Evolutionary conservation across 2,113 vertebrate genomes (phyloP).

Genomic region (Gavialis gangeticus): DNA sequence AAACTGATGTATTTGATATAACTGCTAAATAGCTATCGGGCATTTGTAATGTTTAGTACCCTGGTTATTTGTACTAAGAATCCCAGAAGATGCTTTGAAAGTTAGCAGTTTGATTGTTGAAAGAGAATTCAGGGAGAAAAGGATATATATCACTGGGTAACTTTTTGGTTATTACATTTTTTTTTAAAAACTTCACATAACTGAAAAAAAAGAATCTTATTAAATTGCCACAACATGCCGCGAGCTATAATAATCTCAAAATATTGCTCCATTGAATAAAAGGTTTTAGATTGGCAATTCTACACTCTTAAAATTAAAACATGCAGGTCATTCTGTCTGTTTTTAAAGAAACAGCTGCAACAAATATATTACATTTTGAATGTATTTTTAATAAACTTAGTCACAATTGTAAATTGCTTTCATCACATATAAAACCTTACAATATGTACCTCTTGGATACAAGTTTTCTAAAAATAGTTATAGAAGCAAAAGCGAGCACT

Average conservation of each 20-base stretch:
- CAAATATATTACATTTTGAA: not conserved
- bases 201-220: not conserved
- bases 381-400: not conserved
- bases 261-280: not conserved
- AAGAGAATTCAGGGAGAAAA: not conserved
- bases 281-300: not conserved
- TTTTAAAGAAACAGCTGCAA: not conserved
- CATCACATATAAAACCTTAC: not conserved
- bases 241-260: not conserved
- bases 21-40: not conserved
- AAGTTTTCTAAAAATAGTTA: not conserved
- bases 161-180: not conserved
- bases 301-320: not conserved
- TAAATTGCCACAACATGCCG: not conserved
- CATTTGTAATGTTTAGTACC: not conserved
- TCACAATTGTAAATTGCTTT: not conserved
- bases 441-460: not conserved
- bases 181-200: not conserved
- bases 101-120: not conserved
- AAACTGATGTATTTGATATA: not conserved
- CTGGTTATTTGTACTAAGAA: not conserved
- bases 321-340: not conserved
- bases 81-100: not conserved
- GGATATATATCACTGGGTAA: not conserved
- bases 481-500: not conserved